Percentiles rank a stretch among this genome's conserved stretches.
Conservation (phyloP, 2,113 vertebrate genomes). For the Jacana jacana region DNA sequence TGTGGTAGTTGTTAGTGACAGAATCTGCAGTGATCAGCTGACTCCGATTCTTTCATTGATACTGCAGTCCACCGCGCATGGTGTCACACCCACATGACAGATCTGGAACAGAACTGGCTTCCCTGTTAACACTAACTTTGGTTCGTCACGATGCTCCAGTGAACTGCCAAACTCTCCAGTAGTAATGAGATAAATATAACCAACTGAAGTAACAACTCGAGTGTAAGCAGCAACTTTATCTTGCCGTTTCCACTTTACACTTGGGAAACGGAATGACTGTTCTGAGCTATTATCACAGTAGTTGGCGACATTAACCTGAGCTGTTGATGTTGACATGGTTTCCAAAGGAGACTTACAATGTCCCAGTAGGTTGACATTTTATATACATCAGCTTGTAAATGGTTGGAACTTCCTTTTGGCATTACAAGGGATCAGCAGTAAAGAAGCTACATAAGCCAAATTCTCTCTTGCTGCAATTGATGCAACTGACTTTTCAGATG, state of each 20-base stretch:
- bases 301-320: not conserved
- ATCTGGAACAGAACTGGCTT: conserved; percentile 22
- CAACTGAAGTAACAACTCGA: not conserved
- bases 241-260: conserved; percentile 12
- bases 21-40: not conserved
- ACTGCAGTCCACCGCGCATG: not conserved
- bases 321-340: not conserved
- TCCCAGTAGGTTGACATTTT: conserved; percentile 18
- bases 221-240: conserved; percentile 20
- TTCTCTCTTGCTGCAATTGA: not conserved
- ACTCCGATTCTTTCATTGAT: conserved; percentile 26
- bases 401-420: conserved; percentile 33
- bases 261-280: not conserved
- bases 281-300: not conserved
- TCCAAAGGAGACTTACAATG: not conserved
- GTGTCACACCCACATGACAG: conserved; percentile 21
- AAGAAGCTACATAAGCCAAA: not conserved
- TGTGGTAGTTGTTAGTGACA: not conserved
- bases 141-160: conserved; percentile 31
- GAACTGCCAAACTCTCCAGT: conserved; percentile 15
- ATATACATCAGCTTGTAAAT: not conserved
- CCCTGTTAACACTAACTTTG: conserved; percentile 26
- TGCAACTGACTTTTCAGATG: not conserved
- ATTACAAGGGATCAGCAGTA: not conserved
- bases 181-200: conserved; percentile 63